These are phyloP conservation scores for Sinonovacula constricta DNA, from an alignment of 1,140 invertebrate species.

Conservation along the genomic window DNA sequence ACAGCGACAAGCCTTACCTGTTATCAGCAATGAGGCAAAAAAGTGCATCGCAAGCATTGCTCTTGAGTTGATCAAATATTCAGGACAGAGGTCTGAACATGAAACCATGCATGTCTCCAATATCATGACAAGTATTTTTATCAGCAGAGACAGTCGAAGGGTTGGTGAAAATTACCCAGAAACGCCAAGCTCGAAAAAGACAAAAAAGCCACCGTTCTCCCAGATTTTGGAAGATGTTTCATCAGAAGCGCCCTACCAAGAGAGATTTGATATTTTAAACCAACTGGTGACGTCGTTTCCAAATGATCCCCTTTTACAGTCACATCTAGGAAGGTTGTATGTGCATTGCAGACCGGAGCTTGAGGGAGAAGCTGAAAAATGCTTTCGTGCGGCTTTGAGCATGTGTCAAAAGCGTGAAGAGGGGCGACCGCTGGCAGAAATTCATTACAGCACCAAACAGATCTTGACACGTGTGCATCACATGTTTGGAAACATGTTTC, in stretches of 20 bases:
- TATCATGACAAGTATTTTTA: constrained; percentile 57
- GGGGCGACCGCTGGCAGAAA: constrained; percentile 2
- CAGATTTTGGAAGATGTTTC: constrained; percentile 44
- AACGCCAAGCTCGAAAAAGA: neutral
- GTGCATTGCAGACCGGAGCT: constrained; percentile 51
- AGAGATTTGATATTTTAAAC: constrained; percentile 45
- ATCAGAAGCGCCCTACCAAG: constrained; percentile 37
- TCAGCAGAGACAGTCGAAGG: constrained; percentile 46
- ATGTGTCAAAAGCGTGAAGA: constrained; percentile 11
- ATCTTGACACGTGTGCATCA: constrained; percentile 51
- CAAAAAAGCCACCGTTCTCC: constrained; percentile 46
- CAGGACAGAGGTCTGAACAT: neutral
- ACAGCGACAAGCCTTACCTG: neutral
- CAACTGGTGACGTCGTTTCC: constrained; percentile 48
- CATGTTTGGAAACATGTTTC: constrained; percentile 53
- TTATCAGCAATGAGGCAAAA: constrained; percentile 37
- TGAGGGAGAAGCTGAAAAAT: constrained; percentile 49
- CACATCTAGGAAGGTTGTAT: constrained; percentile 58
- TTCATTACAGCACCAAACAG: constrained; percentile 7
- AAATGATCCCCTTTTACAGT: constrained; percentile 47
- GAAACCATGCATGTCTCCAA: constrained; percentile 22
- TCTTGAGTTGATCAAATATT: constrained; percentile 42
- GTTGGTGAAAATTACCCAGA: constrained; percentile 24
- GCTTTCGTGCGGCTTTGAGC: constrained; percentile 40
- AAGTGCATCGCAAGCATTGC: constrained; percentile 29